Conservation (phyloP, 2,888 invertebrate genomes). For the Chironomus tentans region DNA sequence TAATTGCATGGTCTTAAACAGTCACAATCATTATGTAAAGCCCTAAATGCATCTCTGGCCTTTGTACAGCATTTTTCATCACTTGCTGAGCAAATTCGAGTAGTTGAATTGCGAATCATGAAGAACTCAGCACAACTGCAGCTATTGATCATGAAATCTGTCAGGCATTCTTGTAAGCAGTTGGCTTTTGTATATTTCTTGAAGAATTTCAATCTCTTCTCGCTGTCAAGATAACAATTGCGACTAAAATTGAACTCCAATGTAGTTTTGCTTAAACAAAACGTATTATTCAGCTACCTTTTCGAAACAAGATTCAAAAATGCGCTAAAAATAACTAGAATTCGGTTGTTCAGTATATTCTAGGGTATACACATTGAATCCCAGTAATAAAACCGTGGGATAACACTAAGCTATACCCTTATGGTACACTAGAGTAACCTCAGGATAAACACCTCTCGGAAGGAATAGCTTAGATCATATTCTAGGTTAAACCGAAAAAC, state of each 20-base stretch:
- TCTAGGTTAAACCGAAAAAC: too few relatives aligned
- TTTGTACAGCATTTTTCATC: neutral
- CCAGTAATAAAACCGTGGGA: too few relatives aligned
- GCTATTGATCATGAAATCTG: constrained; percentile 53
- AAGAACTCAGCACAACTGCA: constrained; percentile 63
- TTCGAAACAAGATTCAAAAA: too few relatives aligned
- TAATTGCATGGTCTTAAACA: neutral
- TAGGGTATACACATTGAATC: too few relatives aligned
- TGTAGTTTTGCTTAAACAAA: too few relatives aligned
- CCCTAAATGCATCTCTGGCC: neutral
- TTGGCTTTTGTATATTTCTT: constrained; percentile 62
- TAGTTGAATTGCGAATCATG: constrained; percentile 46
- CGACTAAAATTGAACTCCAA: neutral
- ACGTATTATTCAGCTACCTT: too few relatives aligned
- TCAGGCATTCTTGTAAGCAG: constrained; percentile 61
- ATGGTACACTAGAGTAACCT: too few relatives aligned
- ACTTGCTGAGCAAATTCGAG: neutral
- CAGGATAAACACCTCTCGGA: too few relatives aligned
- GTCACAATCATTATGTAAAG: neutral
- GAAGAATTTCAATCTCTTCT: constrained; percentile 53
- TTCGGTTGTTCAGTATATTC: too few relatives aligned
- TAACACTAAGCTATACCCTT: too few relatives aligned
- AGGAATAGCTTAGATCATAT: too few relatives aligned
- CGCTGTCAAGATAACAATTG: constrained; percentile 43
- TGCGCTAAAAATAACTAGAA: too few relatives aligned